Evolutionary conservation across 2,888 invertebrate genomes (phyloP), one percentile per base, ranked within the genome.

Genomic region (Noctua janthe): DNA sequence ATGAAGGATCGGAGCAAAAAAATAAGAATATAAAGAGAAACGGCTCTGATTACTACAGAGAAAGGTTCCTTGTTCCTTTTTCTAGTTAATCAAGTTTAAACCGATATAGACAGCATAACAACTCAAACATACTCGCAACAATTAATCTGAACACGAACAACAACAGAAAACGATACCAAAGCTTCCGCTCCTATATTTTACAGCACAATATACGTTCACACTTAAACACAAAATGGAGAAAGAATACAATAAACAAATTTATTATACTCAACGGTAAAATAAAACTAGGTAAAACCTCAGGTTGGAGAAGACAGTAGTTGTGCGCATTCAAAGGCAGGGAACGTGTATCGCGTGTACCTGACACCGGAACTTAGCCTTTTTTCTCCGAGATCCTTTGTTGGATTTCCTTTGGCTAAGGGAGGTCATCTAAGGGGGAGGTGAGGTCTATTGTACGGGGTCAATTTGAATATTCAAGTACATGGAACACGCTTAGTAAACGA

Each of bases 391-490:
- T 92, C 94, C 94, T 95, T 96, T 95, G 95, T 96, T 92, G 92
- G 91, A 93, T 92, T 95, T 95, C 95, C 95, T 94, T 94, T 91
- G 88, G 89, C 87, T 87, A 87, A 89, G 91, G 91, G 91, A 78
- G 90, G 90, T 90, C 91, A 90, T 88, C 88, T 88, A 84, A 82
- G 87, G 83, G 87, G 88, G 82, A 78, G 90, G 89, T 87, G 80
- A 80, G 90, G 89, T 89, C 92, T 90, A 94, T 95, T 95, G 94
- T 95, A 92, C 92, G 82, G 90, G 89, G 91, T 92, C 93, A 93
- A 95, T 96, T 95, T 96, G 94, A 96, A 96, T 96, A 95, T 95
- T 94, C 94, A 95, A 95, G 95, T 94, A 93, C 47, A n/a, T 93
- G 92, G 93, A 83, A 92, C 92, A 93, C 92, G 93, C 90, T 92